These are phyloP conservation scores for Sinocyclocheilus maitianheensis DNA, from an alignment of 2,113 vertebrate genomes.

Conservation along the genomic window DNA sequence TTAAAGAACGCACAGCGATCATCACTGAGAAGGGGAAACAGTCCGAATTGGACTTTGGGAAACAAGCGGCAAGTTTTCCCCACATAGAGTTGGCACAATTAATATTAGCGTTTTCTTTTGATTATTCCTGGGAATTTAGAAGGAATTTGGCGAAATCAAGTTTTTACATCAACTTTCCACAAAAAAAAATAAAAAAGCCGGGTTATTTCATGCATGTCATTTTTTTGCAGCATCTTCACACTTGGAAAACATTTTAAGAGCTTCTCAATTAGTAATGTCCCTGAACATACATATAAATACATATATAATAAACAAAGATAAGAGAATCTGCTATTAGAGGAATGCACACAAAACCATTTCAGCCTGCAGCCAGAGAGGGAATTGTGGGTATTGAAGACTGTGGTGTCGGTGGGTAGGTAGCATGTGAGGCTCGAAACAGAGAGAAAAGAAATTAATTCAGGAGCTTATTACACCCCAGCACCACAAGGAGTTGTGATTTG, in stretches of 20 bases:
- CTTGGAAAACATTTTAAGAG: too few species aligned
- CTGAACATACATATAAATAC: too few species aligned
- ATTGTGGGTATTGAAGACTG: background rate
- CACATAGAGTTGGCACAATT: background rate
- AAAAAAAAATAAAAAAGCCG: background rate
- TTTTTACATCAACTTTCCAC: background rate
- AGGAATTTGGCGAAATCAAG: background rate
- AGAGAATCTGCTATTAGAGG: background rate
- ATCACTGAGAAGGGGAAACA: conserved; percentile 3
- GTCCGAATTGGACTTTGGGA: background rate
- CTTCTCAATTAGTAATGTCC: too few species aligned
- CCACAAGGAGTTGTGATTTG: conserved; percentile 77
- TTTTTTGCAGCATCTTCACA: background rate
- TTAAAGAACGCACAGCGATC: conserved; percentile 50
- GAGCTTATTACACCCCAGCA: conserved; percentile 68
- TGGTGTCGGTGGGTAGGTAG: background rate
- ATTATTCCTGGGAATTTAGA: background rate
- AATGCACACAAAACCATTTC: background rate
- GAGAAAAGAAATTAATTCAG: conserved; percentile 61
- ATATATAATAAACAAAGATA: too few species aligned
- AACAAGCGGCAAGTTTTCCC: background rate
- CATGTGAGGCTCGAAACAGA: conserved; percentile 39
- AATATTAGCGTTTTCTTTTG: background rate
- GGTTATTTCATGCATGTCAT: background rate
- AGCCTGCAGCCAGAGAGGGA: background rate